A percentile compares a stretch with the other conserved stretches of the same genome.
Evolutionary conservation across 2,888 invertebrate genomes (phyloP).

Genomic region (Adela reaumurella): DNA sequence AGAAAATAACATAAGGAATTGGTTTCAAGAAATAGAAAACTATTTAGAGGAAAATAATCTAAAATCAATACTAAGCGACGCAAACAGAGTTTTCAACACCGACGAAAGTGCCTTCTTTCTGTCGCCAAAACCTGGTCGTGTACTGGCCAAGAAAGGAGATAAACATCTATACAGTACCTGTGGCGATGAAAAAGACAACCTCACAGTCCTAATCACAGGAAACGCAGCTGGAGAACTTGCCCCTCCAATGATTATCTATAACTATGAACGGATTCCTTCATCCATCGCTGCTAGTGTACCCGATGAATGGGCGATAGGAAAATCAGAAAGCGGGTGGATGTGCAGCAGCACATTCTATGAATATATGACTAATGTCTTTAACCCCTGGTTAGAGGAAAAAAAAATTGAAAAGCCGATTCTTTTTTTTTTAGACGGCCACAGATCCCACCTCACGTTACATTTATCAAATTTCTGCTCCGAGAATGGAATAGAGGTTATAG

Average conservation of each 20-base stretch:
- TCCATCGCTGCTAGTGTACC: slow-evolving; percentile 1
- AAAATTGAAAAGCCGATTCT: slow-evolving; percentile 5
- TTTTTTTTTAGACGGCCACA: slow-evolving; percentile 5
- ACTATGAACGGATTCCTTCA: slow-evolving; percentile 5
- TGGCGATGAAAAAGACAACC: background rate
- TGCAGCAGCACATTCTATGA: slow-evolving; percentile 4
- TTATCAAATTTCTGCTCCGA: slow-evolving; percentile 3
- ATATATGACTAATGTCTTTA: slow-evolving; percentile 3
- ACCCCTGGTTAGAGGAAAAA: slow-evolving; percentile 4
- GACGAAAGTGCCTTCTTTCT: no score
- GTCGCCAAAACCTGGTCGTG: no score
- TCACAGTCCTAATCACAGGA: background rate
- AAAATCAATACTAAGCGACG: no score
- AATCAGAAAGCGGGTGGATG: slow-evolving; percentile 6
- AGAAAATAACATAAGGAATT: no score
- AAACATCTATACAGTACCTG: no score
- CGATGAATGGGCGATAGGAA: slow-evolving; percentile 4
- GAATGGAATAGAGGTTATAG: slow-evolving; percentile 8
- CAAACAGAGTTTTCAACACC: no score
- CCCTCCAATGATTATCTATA: slow-evolving; percentile 4
- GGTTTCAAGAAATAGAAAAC: no score
- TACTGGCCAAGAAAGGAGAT: no score
- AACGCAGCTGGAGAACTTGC: background rate
- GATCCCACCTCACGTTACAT: slow-evolving; percentile 11
- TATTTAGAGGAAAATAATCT: no score